Conservation (phyloP, 2,797 vertebrate genomes). For the Spinus olivaceus region DNA sequence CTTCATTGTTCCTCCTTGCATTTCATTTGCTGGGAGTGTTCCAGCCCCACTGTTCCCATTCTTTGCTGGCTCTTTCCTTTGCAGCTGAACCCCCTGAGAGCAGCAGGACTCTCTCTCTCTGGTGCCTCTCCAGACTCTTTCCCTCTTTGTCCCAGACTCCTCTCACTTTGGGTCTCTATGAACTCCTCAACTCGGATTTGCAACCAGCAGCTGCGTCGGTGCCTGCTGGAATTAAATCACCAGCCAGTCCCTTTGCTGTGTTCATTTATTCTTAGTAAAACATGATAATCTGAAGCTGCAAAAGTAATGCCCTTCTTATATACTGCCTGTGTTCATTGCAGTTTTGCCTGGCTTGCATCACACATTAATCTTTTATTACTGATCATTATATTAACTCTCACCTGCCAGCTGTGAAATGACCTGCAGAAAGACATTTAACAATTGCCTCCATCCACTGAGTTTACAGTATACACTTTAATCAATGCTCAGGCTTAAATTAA, state of each 20-base stretch:
- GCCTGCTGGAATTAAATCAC: neutral
- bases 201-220: neutral
- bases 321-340: neutral
- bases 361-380: slow-evolving; percentile 62
- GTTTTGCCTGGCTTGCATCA: slow-evolving; percentile 48
- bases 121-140: neutral
- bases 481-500: slow-evolving; percentile 67
- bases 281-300: neutral
- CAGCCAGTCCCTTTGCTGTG: neutral
- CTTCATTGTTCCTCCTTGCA: neutral
- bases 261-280: slow-evolving; percentile 22
- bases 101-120: neutral
- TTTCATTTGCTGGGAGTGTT: neutral
- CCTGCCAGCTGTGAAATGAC: slow-evolving; percentile 67
- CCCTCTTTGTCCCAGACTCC: neutral
- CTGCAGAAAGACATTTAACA: slow-evolving; percentile 59
- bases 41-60: neutral
- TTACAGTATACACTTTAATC: slow-evolving; percentile 66
- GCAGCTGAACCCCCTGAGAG: neutral
- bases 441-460: slow-evolving; percentile 35
- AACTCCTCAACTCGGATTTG: neutral
- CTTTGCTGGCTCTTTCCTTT: neutral
- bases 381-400: slow-evolving; percentile 66
- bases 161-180: neutral
- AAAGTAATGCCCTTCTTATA: neutral